These are phyloP conservation scores for Lysiphlebus fabarum DNA, from an alignment of 1,140 invertebrate genomes.

Conservation along the genomic window DNA sequence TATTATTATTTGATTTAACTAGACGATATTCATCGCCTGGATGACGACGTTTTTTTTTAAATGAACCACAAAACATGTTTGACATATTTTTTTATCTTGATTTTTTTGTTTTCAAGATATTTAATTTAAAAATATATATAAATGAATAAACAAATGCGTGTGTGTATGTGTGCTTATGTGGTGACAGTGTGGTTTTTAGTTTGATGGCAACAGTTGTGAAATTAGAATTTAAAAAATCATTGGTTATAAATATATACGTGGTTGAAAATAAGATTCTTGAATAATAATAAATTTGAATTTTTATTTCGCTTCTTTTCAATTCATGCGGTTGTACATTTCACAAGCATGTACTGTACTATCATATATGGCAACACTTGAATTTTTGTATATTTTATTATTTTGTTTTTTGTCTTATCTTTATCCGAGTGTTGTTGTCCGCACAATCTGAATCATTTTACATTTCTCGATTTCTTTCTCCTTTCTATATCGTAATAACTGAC, in stretches of 20 bases:
- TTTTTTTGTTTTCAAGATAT: not conserved
- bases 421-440: slow-evolving; percentile 19
- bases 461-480: slow-evolving; percentile 23
- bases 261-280: slow-evolving; percentile 19
- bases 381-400: not conserved
- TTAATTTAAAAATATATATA: not conserved
- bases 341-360: slow-evolving; percentile 11
- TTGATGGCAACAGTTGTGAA: slow-evolving; percentile 4
- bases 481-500: slow-evolving; percentile 18
- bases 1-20: slow-evolving; percentile 36
- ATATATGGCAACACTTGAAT: not conserved
- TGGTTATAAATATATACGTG: not conserved
- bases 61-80: slow-evolving; percentile 47
- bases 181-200: no score
- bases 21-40: slow-evolving; percentile 43
- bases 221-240: not conserved
- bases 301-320: no score
- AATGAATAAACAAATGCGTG: not conserved
- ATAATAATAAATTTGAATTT: no score
- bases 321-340: not conserved
- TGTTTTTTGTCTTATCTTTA: slow-evolving; percentile 15
- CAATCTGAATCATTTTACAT: slow-evolving; percentile 19
- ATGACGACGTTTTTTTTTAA: slow-evolving; percentile 38
- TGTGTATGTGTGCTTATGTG: not conserved
- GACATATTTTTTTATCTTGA: not conserved